These are phyloP conservation scores for Microcaecilia unicolor DNA, from an alignment of 2,797 vertebrate genomes.

Conservation along the genomic window DNA sequence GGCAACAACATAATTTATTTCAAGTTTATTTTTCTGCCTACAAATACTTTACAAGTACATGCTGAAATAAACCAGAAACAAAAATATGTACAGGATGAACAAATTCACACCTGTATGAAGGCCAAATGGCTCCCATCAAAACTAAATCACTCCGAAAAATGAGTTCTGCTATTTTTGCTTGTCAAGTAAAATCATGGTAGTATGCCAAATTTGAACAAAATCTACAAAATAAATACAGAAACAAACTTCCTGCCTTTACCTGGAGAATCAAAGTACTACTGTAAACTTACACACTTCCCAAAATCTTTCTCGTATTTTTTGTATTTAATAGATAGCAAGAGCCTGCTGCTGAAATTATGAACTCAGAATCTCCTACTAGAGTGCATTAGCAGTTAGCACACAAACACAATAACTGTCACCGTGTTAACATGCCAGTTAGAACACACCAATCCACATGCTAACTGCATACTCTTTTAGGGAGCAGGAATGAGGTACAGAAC, in stretches of 20 bases:
- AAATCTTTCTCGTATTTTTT: too few relatives aligned
- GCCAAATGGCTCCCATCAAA: constrained; percentile 18
- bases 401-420: too few relatives aligned
- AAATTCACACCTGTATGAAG: constrained; percentile 5
- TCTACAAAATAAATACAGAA: constrained; percentile 10
- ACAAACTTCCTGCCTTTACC: constrained; percentile 8
- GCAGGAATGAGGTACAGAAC: too few relatives aligned
- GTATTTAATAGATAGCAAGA: too few relatives aligned
- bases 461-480: too few relatives aligned
- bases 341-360: too few relatives aligned
- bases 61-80: constrained; percentile 10
- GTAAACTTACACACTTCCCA: too few relatives aligned
- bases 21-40: constrained; percentile 10
- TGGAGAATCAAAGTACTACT: constrained; percentile 5
- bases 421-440: too few relatives aligned
- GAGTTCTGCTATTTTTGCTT: constrained; percentile 20
- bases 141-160: constrained; percentile 7
- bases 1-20: constrained; percentile 29
- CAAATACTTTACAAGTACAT: constrained; percentile 13
- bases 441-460: too few relatives aligned
- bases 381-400: too few relatives aligned
- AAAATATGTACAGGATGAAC: constrained; percentile 1
- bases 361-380: too few relatives aligned
- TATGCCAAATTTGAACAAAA: constrained; percentile 10
- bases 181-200: constrained; percentile 22